phyloP scores from a whole-genome alignment of 2,888 invertebrate genomes.

The Hyposoter dolosus region DNA sequence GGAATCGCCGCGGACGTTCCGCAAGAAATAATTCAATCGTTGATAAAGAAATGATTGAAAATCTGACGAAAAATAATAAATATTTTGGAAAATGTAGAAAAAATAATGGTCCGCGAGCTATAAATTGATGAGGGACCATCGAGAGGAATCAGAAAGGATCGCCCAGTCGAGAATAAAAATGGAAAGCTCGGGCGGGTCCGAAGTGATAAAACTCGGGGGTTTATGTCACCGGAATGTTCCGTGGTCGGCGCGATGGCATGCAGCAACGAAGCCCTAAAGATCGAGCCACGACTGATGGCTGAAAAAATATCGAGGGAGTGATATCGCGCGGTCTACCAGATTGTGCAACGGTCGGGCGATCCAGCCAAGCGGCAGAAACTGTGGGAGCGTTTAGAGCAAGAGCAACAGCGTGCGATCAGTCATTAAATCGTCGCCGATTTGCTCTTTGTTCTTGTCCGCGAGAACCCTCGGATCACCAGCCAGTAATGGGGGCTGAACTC shows the following conservation, averaged over 20 bases:
- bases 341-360: slow-evolving; percentile 61
- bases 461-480: slow-evolving; percentile 69
- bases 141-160: not conserved
- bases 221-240: slow-evolving; percentile 24
- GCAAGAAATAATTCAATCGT: not conserved
- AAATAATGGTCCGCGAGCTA: slow-evolving; percentile 38
- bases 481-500: slow-evolving; percentile 15
- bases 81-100: slow-evolving; percentile 45
- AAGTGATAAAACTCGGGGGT: slow-evolving; percentile 40
- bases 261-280: slow-evolving; percentile 59
- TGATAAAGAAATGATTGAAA: not conserved
- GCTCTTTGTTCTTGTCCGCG: slow-evolving; percentile 79
- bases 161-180: not conserved
- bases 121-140: not conserved
- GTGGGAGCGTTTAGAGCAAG: slow-evolving; percentile 73
- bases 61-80: not conserved
- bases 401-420: slow-evolving; percentile 81
- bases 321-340: slow-evolving; percentile 30
- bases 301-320: slow-evolving; percentile 31
- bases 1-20: not conserved
- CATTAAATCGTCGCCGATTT: slow-evolving; percentile 83
- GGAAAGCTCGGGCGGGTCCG: not conserved
- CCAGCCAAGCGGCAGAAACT: slow-evolving; percentile 65
- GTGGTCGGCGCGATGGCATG: slow-evolving; percentile 36
- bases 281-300: slow-evolving; percentile 56